Conservation (phyloP, 1,140 invertebrate genomes). For the Drosophila quadrilineata region DNA sequence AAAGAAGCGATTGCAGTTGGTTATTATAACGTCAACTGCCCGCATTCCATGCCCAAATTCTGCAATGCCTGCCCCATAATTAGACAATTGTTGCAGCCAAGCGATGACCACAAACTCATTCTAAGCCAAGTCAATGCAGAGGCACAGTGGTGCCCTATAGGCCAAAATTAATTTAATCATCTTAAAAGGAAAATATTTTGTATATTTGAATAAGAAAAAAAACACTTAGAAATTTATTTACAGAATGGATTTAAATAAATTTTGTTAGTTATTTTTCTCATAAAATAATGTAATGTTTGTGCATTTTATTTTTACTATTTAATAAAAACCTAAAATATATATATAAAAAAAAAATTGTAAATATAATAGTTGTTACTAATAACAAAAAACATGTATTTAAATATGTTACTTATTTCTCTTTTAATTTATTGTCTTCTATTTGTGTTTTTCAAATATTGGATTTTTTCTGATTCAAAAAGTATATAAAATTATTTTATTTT, state of each 20-base stretch:
- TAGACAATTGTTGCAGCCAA: not conserved
- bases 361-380: too few species aligned
- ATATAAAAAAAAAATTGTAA: not conserved
- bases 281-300: not conserved
- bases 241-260: not conserved
- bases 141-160: constrained; percentile 12
- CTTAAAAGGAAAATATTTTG: too few species aligned
- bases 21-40: constrained; percentile 33
- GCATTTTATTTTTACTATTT: not conserved
- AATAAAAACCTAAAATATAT: too few species aligned
- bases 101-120: constrained; percentile 1
- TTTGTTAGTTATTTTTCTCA: not conserved
- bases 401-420: not conserved
- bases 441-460: too few species aligned
- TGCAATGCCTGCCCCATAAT: constrained; percentile 12
- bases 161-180: too few species aligned
- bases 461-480: too few species aligned
- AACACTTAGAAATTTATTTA: too few species aligned
- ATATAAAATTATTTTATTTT: too few species aligned
- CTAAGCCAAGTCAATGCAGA: not conserved
- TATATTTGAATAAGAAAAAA: too few species aligned
- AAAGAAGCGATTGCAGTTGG: too few species aligned
- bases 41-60: constrained; percentile 44
- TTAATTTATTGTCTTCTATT: too few species aligned
- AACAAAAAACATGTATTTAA: too few species aligned